Base-by-base conservation (phyloP, 2,888 invertebrate genomes). In the Agrenia bidenticulata region DNA sequence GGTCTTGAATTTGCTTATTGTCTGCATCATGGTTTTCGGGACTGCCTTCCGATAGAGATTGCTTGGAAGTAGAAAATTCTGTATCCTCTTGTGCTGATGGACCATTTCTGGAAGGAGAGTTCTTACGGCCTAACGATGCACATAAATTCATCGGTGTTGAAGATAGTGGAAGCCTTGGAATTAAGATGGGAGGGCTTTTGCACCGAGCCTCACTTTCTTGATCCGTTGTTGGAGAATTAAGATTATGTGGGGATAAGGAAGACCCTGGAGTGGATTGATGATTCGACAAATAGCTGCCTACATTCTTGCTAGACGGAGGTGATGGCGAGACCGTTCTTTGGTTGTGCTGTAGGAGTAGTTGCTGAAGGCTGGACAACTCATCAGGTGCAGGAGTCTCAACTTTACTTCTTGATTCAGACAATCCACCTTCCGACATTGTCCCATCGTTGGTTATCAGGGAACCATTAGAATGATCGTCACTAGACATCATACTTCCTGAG, bases 381-480 rank as follows among this genome's bases (percentile, higher is more conserved):
- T 74, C 70, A 19, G 27, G 67, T 0, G 63, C 69, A 2, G 70
- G 70, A n/a, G 70, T 66, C 1, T 68, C 67, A 0, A 67, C 66
- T 55, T 74, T 74, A 50, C 70, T 66, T 13, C 70, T 67, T 39
- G 61, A 71, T 27, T 74, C 74, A 13, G 74, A 74, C 49, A 72
- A 57, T n/a, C 69, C 70, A 32, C 77, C 75, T 67, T 78, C 78
- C 2, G 77, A 77, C 49, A 77, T 66, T 13, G 76, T 73, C n/a
- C 72, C 69, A 60, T 77, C 77, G 37, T 76, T 75, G 37, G 76
- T 77, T 56, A 77, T 67, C 11, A 75, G 63, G 17, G 77, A 77
- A 17, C 75, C 76, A 67, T 78, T 77, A 7, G 77, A 77, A 63
- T 77, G 77, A 55, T 76, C 76, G 56, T 73, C 74, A 59, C 67